Percentiles rank a stretch among this genome's conserved stretches.
phyloP scores from a whole-genome alignment of 2,888 invertebrate species.

The Teleogryllus oceanicus region DNA sequence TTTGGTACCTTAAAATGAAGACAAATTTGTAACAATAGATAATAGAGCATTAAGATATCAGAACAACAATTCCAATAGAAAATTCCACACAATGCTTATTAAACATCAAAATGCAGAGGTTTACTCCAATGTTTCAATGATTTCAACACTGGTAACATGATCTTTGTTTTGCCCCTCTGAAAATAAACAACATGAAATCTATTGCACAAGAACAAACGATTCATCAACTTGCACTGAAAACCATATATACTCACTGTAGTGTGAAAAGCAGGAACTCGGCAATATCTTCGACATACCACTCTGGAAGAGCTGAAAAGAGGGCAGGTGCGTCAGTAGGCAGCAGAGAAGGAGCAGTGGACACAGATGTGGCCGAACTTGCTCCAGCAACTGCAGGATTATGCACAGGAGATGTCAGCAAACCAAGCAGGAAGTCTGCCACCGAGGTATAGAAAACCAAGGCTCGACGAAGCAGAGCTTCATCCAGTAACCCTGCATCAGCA shows the following conservation, averaged over 20 bases:
- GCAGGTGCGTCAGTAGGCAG: conserved; percentile 63
- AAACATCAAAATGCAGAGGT: too few relatives aligned
- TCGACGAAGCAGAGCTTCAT: conserved; percentile 75
- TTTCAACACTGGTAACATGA: too few relatives aligned
- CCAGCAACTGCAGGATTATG: conserved; percentile 41
- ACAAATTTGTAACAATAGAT: too few relatives aligned
- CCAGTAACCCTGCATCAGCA: conserved; percentile 84
- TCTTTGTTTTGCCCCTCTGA: too few relatives aligned
- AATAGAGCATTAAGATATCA: too few relatives aligned
- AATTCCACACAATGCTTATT: too few relatives aligned
- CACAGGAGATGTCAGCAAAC: conserved; percentile 57
- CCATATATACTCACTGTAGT: conserved; percentile 70
- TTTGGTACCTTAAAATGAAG: too few relatives aligned
- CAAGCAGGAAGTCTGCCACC: conserved; percentile 74
- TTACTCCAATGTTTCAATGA: too few relatives aligned
- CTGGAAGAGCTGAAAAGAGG: conserved; percentile 86
- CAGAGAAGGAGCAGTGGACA: conserved; percentile 27
- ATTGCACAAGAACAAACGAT: too few relatives aligned
- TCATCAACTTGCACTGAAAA: too few relatives aligned
- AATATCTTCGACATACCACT: conserved; percentile 97
- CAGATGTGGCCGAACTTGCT: not conserved
- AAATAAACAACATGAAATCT: too few relatives aligned
- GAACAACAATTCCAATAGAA: too few relatives aligned
- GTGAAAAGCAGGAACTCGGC: conserved; percentile 93
- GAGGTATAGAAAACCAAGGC: conserved; percentile 84